Base-by-base conservation (phyloP, 2,888 invertebrate genomes). In the Hoplodrina ambigua region DNA sequence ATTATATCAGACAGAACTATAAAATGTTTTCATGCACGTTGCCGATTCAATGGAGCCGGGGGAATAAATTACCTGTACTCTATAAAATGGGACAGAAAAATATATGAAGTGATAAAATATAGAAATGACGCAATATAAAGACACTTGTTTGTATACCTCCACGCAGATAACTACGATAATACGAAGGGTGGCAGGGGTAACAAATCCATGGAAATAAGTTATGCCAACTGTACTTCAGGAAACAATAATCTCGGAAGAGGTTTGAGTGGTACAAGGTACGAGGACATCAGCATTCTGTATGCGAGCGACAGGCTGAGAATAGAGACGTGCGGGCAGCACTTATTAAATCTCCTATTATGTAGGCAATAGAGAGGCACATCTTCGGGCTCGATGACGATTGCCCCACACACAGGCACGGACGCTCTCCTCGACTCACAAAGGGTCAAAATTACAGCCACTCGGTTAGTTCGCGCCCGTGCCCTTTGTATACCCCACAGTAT, bases 381-480 rank as follows among this genome's bases (percentile, higher is more conserved):
- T 71, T 83, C 78, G 82, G 85, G 78, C 81, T 83, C 85, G 82
- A 84, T 87, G 87, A 86, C 85, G 82, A 89, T 88, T 89, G 84
- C 80, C 79, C 76, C 81, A 83, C 80, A 84, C 72, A 78, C 75
- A 78, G 46, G 17, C 72, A 13, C 54, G 54, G 49, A 63, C 41
- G 68, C 65, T 81, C 78, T 69, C 75, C 82, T 86, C 81, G 74
- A 61, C 84, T 82, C 87, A 91, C 90, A 93, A 92, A 92, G 91
- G 89, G 86, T 79, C 88, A 83, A 89, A 91, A 92, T 92, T 90
- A 91, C 87, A 87, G 83, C 84, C 85, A 88, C 88, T 89, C 85
- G 83, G 85, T 84, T 81, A 87, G 84, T 78, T 81, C 86, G 81
- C 80, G 70, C 78, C 85, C 82, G 78, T 82, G 76, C 79, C 85